Evolutionary conservation across 1,140 invertebrate species (phyloP).

Genomic region (Lasioglossum baleicum): DNA sequence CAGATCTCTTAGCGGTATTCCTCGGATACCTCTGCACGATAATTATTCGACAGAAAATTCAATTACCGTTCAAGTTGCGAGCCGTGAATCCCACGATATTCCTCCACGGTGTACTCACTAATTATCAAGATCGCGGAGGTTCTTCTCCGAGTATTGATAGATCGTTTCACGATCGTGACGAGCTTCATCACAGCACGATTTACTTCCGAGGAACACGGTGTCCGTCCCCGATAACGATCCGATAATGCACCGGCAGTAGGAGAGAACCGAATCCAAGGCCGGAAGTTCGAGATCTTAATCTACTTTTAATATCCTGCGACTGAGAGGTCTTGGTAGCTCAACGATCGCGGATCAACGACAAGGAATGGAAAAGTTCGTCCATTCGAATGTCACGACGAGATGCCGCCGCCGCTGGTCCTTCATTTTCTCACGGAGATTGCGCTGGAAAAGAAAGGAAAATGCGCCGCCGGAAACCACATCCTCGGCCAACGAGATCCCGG

Average conservation of each 20-base stretch:
- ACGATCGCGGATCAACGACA: constrained; percentile 47
- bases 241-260: constrained; percentile 25
- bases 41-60: too few relatives aligned
- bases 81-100: too few relatives aligned
- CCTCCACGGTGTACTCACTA: not conserved
- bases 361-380: constrained; percentile 45
- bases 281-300: constrained; percentile 62
- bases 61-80: too few relatives aligned
- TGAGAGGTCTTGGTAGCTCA: constrained; percentile 46
- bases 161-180: not conserved
- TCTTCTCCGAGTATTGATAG: not conserved
- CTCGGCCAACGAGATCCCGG: not conserved
- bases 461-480: constrained; percentile 1
- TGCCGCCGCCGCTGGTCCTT: constrained; percentile 30
- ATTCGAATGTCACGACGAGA: constrained; percentile 15
- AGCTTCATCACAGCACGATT: not conserved
- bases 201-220: not conserved
- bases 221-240: constrained; percentile 14
- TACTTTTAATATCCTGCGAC: constrained; percentile 66
- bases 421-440: constrained; percentile 61
- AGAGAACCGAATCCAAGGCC: constrained; percentile 34
- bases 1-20: too few relatives aligned
- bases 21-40: too few relatives aligned
- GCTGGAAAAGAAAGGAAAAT: constrained; percentile 33
- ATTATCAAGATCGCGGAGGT: not conserved